phyloP scores from a whole-genome alignment of 2,797 vertebrate species.

The Pseudotriccus pelzelni region DNA sequence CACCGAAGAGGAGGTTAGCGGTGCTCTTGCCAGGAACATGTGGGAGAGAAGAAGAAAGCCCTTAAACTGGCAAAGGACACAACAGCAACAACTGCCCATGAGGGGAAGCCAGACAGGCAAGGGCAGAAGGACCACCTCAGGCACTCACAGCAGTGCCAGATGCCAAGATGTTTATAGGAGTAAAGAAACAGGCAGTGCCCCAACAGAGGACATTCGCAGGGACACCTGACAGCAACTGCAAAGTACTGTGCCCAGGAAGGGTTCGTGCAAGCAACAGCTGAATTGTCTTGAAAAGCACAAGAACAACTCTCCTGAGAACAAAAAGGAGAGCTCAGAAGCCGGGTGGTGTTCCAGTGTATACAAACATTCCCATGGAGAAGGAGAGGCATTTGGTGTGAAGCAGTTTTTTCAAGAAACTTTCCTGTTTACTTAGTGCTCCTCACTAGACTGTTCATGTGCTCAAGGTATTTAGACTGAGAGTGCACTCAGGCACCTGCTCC shows the following conservation, averaged over 20 bases:
- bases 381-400: background rate
- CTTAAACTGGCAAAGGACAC: background rate
- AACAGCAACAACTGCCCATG: background rate
- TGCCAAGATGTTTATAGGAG: accelerated
- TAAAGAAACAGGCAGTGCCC: background rate
- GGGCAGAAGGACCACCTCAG: background rate
- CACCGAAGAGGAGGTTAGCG: background rate
- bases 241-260: background rate
- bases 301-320: background rate
- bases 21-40: background rate
- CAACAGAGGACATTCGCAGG: accelerated
- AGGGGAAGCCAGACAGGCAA: background rate
- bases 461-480: background rate
- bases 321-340: background rate
- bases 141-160: background rate
- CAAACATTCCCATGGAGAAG: background rate
- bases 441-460: background rate
- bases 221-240: background rate
- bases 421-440: background rate
- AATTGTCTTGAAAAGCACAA: background rate
- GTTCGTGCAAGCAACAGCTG: background rate
- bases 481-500: background rate
- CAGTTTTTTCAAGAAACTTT: background rate
- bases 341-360: background rate
- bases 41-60: background rate